Conservation (phyloP, 1,140 invertebrate genomes). For the Papilio polyxenes region DNA sequence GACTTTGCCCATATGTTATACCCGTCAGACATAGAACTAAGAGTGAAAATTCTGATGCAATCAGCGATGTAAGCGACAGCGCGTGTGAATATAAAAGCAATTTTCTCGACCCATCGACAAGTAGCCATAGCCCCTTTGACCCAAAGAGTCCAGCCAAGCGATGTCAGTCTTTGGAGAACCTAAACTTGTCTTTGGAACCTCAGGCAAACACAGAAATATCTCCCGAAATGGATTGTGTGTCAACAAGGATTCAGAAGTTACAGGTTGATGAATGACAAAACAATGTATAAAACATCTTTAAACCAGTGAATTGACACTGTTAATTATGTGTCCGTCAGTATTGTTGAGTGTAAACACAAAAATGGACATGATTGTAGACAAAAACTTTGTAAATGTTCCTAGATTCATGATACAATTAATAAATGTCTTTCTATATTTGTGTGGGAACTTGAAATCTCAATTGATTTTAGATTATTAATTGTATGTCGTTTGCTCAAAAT, state of each 20-base stretch:
- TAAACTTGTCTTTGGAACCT: constrained; percentile 65
- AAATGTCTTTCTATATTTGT: constrained; percentile 53
- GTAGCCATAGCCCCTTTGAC: constrained; percentile 56
- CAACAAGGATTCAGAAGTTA: constrained; percentile 73
- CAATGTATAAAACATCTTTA: constrained; percentile 42
- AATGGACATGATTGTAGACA: constrained; percentile 52
- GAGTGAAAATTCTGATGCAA: constrained; percentile 82
- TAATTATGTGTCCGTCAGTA: constrained; percentile 38
- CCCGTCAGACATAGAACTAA: constrained; percentile 81
- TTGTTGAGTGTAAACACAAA: constrained; percentile 66
- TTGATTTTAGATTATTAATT: constrained; percentile 45
- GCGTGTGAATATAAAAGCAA: constrained; percentile 67
- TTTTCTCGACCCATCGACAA: constrained; percentile 71
- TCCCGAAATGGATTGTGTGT: constrained; percentile 76
- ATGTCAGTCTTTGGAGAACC: constrained; percentile 75
- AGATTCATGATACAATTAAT: constrained; percentile 59
- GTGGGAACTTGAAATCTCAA: constrained; percentile 45
- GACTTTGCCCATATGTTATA: constrained; percentile 76
- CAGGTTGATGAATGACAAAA: constrained; percentile 77
- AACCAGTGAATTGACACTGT: constrained; percentile 44
- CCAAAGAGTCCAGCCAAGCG: constrained; percentile 64
- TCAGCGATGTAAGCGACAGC: constrained; percentile 65
- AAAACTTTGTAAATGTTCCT: constrained; percentile 65
- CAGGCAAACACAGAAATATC: constrained; percentile 60
- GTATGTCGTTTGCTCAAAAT: constrained; percentile 45